phyloP scores from a whole-genome alignment of 2,113 vertebrate genomes.

The Pagrus major region DNA sequence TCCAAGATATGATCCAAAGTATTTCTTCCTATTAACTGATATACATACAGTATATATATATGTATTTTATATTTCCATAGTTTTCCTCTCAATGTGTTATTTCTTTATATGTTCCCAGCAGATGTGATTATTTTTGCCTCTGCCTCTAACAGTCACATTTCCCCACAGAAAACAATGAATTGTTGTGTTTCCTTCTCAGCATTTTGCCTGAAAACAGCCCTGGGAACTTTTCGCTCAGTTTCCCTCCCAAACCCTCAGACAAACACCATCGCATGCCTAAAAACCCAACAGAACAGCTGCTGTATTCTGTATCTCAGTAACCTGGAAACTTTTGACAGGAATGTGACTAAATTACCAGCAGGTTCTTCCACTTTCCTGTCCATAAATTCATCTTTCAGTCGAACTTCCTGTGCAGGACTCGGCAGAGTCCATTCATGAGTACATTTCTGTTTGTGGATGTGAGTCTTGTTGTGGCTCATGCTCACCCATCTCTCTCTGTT shows the following conservation, averaged over 20 bases:
- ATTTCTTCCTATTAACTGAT: too few relatives aligned
- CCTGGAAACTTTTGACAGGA: not conserved
- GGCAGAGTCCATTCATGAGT: not conserved
- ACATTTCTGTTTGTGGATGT: not conserved
- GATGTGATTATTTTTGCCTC: not conserved
- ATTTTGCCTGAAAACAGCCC: not conserved
- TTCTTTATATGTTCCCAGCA: not conserved
- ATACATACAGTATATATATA: not conserved
- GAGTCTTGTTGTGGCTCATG: not conserved
- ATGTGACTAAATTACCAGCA: not conserved
- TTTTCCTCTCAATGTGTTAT: not conserved
- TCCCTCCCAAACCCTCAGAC: not conserved
- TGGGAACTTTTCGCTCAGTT: not conserved
- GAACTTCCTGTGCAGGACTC: not conserved
- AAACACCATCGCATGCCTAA: not conserved
- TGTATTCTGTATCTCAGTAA: too few relatives aligned
- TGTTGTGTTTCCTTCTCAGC: not conserved
- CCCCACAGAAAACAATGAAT: slow-evolving; percentile 7
- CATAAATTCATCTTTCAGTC: not conserved
- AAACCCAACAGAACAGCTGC: not conserved
- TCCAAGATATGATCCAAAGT: too few relatives aligned
- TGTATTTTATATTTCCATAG: not conserved
- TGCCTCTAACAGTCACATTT: slow-evolving; percentile 2
- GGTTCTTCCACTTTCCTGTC: not conserved
- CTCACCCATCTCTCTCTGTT: not conserved